Evolutionary conservation across 2,888 invertebrate species (phyloP).

Genomic region (Phengaris arion): DNA sequence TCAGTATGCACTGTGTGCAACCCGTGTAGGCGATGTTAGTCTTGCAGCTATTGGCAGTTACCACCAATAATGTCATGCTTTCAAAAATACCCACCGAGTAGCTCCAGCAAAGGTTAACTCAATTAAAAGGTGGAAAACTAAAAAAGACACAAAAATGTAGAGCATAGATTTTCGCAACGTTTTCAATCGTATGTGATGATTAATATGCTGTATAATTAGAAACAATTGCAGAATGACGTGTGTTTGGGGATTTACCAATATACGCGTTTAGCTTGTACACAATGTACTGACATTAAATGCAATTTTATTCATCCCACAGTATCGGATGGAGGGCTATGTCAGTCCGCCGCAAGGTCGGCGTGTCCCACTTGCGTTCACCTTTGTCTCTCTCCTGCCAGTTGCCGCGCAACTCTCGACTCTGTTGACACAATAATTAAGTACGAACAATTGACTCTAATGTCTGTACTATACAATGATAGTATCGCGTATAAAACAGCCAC

Average conservation of each 20-base stretch:
- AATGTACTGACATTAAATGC: conserved; percentile 23
- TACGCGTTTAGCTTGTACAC: conserved; percentile 31
- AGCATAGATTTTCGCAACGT: neutral
- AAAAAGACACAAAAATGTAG: neutral
- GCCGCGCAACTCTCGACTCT: conserved; percentile 54
- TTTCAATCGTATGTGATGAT: neutral
- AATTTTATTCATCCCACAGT: conserved; percentile 32
- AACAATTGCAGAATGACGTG: neutral
- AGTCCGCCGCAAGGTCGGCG: conserved; percentile 59
- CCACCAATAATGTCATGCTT: conserved; percentile 17
- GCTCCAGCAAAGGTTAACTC: neutral
- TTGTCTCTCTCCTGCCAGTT: conserved; percentile 52
- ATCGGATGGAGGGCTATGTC: conserved; percentile 57
- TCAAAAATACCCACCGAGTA: conserved; percentile 22
- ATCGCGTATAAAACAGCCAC: conserved; percentile 32
- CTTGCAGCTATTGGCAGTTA: conserved; percentile 32
- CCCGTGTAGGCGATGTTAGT: conserved; percentile 40
- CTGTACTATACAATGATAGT: conserved; percentile 36
- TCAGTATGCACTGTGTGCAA: conserved; percentile 41
- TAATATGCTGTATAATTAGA: neutral
- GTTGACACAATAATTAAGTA: conserved; percentile 45
- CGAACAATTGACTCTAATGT: conserved; percentile 40
- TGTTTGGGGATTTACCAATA: neutral
- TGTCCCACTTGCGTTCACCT: conserved; percentile 74
- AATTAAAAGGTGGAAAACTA: neutral